Conservation (phyloP, 1,140 invertebrate species). For the Trachymyrmex cornetzi region DNA sequence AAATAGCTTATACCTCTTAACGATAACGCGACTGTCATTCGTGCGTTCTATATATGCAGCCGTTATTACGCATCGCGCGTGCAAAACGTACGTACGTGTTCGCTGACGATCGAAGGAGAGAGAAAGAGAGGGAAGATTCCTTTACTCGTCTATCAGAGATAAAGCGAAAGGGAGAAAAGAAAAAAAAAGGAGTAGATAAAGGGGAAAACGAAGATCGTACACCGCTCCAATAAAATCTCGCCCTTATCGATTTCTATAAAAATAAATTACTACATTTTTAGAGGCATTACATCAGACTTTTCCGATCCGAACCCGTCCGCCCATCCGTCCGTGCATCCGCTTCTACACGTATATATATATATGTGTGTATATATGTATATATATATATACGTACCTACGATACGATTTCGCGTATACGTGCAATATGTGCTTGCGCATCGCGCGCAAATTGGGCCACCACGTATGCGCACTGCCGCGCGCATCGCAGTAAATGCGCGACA, state of each 20-base stretch:
- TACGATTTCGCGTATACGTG: conserved; percentile 21
- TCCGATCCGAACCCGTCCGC: conserved; percentile 12
- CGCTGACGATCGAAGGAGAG: conserved; percentile 22
- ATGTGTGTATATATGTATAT: neutral
- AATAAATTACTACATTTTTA: conserved; percentile 63
- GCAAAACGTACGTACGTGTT: conserved; percentile 13
- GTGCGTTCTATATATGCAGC: conserved; percentile 30
- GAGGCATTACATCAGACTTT: conserved; percentile 54
- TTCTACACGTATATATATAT: neutral
- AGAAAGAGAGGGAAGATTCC: neutral
- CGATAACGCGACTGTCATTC: conserved; percentile 55
- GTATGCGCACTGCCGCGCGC: conserved; percentile 43
- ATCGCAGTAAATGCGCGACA: neutral
- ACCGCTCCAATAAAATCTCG: conserved; percentile 36
- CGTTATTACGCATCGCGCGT: conserved; percentile 41
- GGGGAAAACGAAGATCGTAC: conserved; percentile 30
- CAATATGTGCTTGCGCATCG: conserved; percentile 43
- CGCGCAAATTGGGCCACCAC: conserved; percentile 53
- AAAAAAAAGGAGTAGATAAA: neutral
- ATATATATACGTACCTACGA: neutral
- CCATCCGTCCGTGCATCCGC: neutral
- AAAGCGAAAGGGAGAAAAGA: neutral
- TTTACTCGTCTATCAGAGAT: conserved; percentile 7
- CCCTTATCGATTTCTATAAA: conserved; percentile 61
- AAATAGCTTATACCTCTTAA: conserved; percentile 56